Base-by-base conservation (phyloP, 1,140 invertebrate genomes). In the Drosophila sp. region DNA sequence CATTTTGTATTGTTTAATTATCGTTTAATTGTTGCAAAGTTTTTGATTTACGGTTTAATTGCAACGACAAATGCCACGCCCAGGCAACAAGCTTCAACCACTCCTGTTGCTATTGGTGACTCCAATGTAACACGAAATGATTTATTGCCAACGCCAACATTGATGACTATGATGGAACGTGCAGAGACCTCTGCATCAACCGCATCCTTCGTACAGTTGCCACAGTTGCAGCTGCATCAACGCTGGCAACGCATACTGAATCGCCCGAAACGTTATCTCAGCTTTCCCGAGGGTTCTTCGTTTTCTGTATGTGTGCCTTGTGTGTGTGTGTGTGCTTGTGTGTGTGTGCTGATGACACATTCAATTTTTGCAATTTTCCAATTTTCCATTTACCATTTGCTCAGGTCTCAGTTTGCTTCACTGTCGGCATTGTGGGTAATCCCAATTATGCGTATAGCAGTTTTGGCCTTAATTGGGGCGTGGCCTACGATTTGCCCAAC, bases 401-500 rank as follows among this genome's bases (percentile, higher is more conserved):
- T 72, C 79, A 92, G 90, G 80, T 90, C 8, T 78, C 91, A 25
- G 76, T 91, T 11, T 92, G 91, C 79, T 84, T 90, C 55, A 92
- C 91, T 23, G 78, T 92, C 10, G 91, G 91, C 67, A 78, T 91
- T 33, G 87, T 92, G 54, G 91, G 91, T 30, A 92, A 92, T 79
- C 91, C 91, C 11, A 58, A 82, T 33, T 84, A 76, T 44, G 76
- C 67, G 58, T 79, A 91, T 54, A 83, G 91, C 74, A 90, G 84
- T 72, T 92, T 81, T 61, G 91, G 90, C 32, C 60, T 92, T 10
- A 96, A 96, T 91, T 96, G 95, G 95, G 95, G 95, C 57, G 94
- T 96, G 40, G 95, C 95, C 1, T 96, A 96, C 73, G 95, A 96
- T 79, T 84, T 96, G 44, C 96, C 96, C 1, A 94, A 96, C 77